Conservation (phyloP, 2,113 vertebrate genomes). For the Epinephelus fuscoguttatus region DNA sequence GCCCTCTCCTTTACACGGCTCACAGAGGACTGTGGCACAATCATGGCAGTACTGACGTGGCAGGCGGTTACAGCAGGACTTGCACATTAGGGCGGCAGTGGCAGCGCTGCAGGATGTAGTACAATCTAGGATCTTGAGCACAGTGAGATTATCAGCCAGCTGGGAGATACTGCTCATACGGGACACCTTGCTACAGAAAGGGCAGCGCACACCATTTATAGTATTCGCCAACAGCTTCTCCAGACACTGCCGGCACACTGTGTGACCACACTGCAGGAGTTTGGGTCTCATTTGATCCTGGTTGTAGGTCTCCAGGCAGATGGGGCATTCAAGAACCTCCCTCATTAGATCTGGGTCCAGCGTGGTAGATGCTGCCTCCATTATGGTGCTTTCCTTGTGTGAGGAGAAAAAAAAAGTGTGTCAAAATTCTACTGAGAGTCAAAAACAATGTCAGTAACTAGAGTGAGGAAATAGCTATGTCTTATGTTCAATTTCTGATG, state of each 20-base stretch:
- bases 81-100: constrained; percentile 91
- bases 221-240: constrained; percentile 95
- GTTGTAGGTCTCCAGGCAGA: constrained; percentile 96
- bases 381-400: constrained; percentile 64
- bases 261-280: constrained; percentile 96
- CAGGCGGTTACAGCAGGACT: constrained; percentile 89
- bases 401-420: background rate
- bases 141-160: constrained; percentile 95
- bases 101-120: constrained; percentile 87
- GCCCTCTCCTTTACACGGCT: constrained; percentile 88
- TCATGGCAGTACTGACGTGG: constrained; percentile 93
- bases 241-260: constrained; percentile 94
- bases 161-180: constrained; percentile 92
- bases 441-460: background rate
- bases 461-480: background rate
- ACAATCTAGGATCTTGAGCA: constrained; percentile 96
- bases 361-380: constrained; percentile 86
- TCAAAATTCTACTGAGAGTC: background rate
- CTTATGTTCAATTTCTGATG: background rate
- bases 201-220: constrained; percentile 97
- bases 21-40: constrained; percentile 90
- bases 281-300: constrained; percentile 94
- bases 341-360: constrained; percentile 94
- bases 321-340: constrained; percentile 96
- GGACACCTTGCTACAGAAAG: constrained; percentile 97